Evolutionary conservation across 2,113 vertebrate genomes (phyloP).

Genomic region (Cynocephalus volans): DNA sequence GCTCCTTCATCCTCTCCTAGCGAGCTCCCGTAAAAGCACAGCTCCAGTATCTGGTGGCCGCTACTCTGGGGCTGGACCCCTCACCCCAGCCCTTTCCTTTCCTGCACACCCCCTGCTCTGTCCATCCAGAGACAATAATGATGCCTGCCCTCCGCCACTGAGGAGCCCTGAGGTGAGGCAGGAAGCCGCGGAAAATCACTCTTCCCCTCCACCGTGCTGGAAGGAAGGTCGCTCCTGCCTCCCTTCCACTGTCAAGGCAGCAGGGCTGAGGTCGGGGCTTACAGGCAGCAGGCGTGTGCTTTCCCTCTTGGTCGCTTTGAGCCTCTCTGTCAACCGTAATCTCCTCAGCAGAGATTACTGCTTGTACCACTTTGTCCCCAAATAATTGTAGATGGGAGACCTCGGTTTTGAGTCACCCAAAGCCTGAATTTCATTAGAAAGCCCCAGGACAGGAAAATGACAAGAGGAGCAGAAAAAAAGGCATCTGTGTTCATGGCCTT

Average conservation of each 20-base stretch:
- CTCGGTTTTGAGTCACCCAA: constrained; percentile 1
- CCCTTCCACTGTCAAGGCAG: constrained; percentile 24
- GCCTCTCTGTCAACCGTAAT: constrained; percentile 80
- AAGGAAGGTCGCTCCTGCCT: constrained; percentile 66
- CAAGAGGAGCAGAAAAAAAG: not conserved
- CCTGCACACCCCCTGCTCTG: not conserved
- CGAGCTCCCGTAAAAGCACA: not conserved
- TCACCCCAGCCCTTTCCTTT: too few relatives aligned
- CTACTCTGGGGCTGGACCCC: too few relatives aligned
- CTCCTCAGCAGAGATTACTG: constrained; percentile 84
- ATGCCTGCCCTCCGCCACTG: not conserved
- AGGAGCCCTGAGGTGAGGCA: not conserved
- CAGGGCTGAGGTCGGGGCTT: not conserved
- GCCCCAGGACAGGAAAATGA: constrained; percentile 19
- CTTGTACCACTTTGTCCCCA: constrained; percentile 80
- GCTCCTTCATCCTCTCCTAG: not conserved
- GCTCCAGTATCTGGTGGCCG: not conserved
- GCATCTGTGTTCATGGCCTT: fast-evolving
- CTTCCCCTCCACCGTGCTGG: constrained; percentile 47
- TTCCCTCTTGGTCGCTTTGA: constrained; percentile 77
- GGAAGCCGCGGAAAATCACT: constrained; percentile 9
- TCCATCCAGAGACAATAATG: constrained; percentile 36
- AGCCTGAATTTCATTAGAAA: constrained; percentile 58
- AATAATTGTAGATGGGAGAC: constrained; percentile 55
- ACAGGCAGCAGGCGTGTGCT: constrained; percentile 70